Evolutionary conservation across 2,113 vertebrate species (phyloP).

Genomic region (Rattus rattus): DNA sequence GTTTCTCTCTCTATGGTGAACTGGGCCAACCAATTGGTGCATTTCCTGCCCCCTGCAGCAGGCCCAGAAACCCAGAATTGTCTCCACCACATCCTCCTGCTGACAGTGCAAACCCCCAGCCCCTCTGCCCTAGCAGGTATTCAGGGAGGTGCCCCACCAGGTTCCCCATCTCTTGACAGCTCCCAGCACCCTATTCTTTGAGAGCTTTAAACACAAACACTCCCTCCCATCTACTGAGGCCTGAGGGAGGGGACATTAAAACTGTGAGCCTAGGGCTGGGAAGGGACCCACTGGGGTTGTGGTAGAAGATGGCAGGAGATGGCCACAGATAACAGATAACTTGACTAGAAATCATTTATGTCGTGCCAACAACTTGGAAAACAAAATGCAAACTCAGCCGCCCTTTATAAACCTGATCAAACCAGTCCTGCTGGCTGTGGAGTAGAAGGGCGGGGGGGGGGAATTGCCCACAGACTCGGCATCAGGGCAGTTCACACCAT

Average conservation of each 20-base stretch:
- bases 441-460: background rate
- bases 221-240: background rate
- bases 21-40: accelerated
- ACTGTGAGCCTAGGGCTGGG: background rate
- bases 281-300: background rate
- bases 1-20: background rate
- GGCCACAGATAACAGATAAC: background rate
- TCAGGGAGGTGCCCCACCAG: background rate
- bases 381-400: background rate
- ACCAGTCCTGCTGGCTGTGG: no score
- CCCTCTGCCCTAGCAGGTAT: background rate
- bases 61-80: background rate
- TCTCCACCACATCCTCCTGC: conserved; percentile 75
- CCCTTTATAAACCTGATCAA: background rate
- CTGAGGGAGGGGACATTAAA: background rate
- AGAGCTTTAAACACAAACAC: background rate
- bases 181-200: background rate
- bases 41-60: conserved; percentile 53
- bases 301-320: background rate
- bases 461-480: background rate
- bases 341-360: background rate
- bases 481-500: background rate
- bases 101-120: background rate
- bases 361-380: background rate
- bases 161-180: background rate